Base-by-base conservation (phyloP, 1,140 invertebrate species). In the Drosophila lini region DNA sequence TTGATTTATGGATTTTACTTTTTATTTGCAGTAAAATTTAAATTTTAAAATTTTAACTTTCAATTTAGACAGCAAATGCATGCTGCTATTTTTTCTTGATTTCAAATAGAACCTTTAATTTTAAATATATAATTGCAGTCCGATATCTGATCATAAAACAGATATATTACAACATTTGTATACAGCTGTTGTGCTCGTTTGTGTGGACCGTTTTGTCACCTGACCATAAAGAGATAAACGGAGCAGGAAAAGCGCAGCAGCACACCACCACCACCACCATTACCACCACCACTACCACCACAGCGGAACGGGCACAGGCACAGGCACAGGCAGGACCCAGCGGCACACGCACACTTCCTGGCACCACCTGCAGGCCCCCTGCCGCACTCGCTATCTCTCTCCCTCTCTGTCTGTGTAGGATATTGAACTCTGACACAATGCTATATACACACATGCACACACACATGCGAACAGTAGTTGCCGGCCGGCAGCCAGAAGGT, bases 351-450 rank as follows among this genome's bases (percentile, higher is more conserved):
- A 62, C 31, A 50, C 28, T 34, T 52, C 48, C 48, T 22, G 13
- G 16, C 32, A 59, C 28, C 69, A 73, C 67, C 70, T 73, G 70
- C 70, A 50, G 32, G 32, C 47, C 32, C 25, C 22, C 42, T 40
- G 47, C 56, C 36, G 2, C 55, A 41, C 44, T 55, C n/a, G 15
- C n/a, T 32, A 19, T 42, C 44, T 34, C 19, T 42, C 31, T 38
- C 34, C 25, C 36, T 50, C 52, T 61, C 55, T 60, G 77, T 71
- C 76, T 63, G 56, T 68, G 73, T 67, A 88, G 83, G 83, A 88
- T 88, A 83, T 88, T 88, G 83, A 88, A 88, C 83, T 88, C 83
- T 88, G 84, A 89, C 83, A 88, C 83, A 88, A 78, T 88, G 71
- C 60, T 86, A 88, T 77, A 62, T 65, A 82, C 50, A 65, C 34